These are phyloP conservation scores for Oncorhynchus masou DNA, from an alignment of 2,113 vertebrate species.

Conservation along the genomic window DNA sequence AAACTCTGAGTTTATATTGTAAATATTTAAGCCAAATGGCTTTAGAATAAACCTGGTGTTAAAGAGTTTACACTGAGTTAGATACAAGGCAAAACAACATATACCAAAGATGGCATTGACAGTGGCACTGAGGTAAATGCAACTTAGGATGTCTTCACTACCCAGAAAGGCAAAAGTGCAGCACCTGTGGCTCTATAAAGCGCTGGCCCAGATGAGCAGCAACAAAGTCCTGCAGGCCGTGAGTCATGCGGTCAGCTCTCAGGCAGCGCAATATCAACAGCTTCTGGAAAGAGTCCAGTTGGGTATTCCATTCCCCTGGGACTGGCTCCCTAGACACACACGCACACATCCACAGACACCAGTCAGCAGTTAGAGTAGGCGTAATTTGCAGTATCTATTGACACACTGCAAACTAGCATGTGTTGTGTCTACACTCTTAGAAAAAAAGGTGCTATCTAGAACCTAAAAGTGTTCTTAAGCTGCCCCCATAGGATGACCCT, in stretches of 20 bases:
- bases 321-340: slow-evolving; percentile 71
- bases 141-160: background rate
- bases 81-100: no score
- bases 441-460: no score
- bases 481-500: no score
- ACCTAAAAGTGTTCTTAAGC: no score
- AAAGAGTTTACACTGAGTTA: background rate
- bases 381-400: slow-evolving; percentile 2
- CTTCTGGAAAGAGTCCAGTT: slow-evolving; percentile 86
- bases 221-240: slow-evolving; percentile 89
- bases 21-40: no score
- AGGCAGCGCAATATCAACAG: slow-evolving; percentile 86
- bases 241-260: slow-evolving; percentile 82
- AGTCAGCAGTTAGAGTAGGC: background rate
- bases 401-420: background rate
- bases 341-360: background rate
- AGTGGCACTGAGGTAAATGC: no score
- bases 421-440: background rate
- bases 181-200: slow-evolving; percentile 88
- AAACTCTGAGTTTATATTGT: background rate
- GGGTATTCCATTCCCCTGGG: slow-evolving; percentile 76
- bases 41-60: background rate
- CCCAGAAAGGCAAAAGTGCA: slow-evolving; percentile 7
- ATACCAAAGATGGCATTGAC: no score
- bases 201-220: slow-evolving; percentile 76